Percentiles rank a stretch among this genome's conserved stretches.
Evolutionary conservation across 2,797 vertebrate species (phyloP).

Genomic region (Macropus fuliginosus): DNA sequence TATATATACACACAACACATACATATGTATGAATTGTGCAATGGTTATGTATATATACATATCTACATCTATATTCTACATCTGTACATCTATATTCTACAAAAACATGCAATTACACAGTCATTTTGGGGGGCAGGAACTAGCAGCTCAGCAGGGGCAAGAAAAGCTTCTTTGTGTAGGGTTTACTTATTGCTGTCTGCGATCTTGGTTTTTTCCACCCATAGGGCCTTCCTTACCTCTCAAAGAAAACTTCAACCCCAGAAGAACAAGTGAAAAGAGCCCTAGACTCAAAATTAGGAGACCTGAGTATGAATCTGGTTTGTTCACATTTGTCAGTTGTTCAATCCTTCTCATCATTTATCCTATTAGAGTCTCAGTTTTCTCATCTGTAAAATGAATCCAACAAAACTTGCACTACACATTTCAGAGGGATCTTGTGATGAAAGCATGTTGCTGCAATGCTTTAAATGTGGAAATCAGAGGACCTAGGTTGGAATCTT

Average conservation of each 20-base stretch:
- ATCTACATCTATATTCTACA: no score
- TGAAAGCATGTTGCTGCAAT: background rate
- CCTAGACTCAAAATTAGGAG: background rate
- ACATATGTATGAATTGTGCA: no score
- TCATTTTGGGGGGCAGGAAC: background rate
- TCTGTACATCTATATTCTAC: background rate
- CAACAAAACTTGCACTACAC: background rate
- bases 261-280: background rate
- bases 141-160: background rate
- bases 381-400: background rate
- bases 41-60: no score
- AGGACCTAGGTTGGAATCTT: background rate
- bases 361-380: background rate
- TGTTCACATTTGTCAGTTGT: background rate
- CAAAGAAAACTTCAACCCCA: background rate
- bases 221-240: background rate
- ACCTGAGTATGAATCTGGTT: background rate
- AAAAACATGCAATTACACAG: background rate
- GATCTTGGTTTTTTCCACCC: background rate
- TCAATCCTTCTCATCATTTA: background rate
- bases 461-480: background rate
- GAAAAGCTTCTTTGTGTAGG: background rate
- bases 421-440: background rate
- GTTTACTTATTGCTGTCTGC: background rate
- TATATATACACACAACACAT: no score